A percentile compares a stretch with the other conserved stretches of the same genome.
These are phyloP conservation scores for Fulica atra DNA, from an alignment of 2,113 vertebrate genomes.

Conservation along the genomic window DNA sequence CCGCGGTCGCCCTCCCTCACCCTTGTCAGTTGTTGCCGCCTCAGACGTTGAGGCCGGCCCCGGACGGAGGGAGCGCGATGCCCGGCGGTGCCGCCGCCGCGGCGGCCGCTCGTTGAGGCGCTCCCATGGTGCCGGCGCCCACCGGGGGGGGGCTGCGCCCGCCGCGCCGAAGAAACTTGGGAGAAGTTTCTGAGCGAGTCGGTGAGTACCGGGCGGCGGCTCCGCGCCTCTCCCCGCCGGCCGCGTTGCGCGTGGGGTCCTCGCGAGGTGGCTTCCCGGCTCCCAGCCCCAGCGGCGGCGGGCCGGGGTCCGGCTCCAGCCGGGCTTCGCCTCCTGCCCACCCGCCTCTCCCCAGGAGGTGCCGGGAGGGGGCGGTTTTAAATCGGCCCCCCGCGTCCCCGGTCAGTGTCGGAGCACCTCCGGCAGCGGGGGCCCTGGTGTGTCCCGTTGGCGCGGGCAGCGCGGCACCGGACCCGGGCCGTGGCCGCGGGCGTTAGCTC, in stretches of 20 bases:
- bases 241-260: no score
- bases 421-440: background rate
- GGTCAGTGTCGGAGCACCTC: background rate
- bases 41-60: background rate
- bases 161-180: background rate
- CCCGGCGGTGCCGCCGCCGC: background rate
- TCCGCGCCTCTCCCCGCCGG: background rate
- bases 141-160: background rate
- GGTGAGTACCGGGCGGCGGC: constrained; percentile 2
- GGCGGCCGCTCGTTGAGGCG: background rate
- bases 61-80: background rate
- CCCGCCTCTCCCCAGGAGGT: background rate
- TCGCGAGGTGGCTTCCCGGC: background rate
- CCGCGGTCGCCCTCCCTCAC: background rate
- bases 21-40: background rate
- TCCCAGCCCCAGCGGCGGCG: background rate
- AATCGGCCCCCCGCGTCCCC: background rate
- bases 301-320: background rate
- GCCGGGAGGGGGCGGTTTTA: no score
- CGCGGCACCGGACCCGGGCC: background rate
- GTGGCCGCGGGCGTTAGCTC: background rate
- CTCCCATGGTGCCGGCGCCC: background rate
- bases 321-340: background rate
- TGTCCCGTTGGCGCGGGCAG: background rate
- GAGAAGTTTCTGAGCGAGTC: constrained; percentile 2